A percentile compares a stretch with the other conserved stretches of the same genome.
Conservation (phyloP, 1,140 invertebrate species). For the Lepidotrigona ventralis region DNA sequence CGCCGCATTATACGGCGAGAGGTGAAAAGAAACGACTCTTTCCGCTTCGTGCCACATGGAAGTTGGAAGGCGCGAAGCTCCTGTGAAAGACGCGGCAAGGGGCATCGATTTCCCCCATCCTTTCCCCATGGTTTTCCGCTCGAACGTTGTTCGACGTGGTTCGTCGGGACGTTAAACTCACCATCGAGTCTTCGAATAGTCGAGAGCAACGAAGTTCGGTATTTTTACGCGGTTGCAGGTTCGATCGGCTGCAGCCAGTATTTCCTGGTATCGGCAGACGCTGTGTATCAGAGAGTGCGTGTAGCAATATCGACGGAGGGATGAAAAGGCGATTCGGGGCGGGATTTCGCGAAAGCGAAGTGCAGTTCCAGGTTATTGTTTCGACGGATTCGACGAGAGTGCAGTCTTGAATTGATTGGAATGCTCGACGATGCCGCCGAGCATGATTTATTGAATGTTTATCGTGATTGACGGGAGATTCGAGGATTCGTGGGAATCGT, state of each 20-base stretch:
- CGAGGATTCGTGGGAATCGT: background rate
- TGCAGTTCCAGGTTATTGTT: background rate
- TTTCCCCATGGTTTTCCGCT: constrained; percentile 14
- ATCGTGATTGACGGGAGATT: background rate
- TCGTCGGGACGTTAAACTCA: constrained; percentile 36
- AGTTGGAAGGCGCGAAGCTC: background rate
- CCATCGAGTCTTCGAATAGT: constrained; percentile 29
- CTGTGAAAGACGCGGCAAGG: background rate
- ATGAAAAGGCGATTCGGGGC: background rate
- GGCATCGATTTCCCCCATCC: background rate
- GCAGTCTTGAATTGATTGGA: background rate
- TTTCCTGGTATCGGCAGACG: constrained; percentile 8
- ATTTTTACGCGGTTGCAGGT: background rate
- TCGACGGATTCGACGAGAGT: background rate
- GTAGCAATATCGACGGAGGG: background rate
- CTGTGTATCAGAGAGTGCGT: background rate
- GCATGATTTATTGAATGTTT: constrained; percentile 13
- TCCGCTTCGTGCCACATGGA: background rate
- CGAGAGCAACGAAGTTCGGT: constrained; percentile 38
- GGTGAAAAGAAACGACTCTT: constrained; percentile 1
- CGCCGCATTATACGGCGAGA: background rate
- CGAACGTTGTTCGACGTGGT: background rate
- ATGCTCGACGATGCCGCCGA: background rate
- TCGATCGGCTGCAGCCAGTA: background rate
- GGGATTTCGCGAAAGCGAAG: background rate